A percentile compares a stretch with the other conserved stretches of the same genome.
Evolutionary conservation across 2,113 vertebrate genomes (phyloP).

Genomic region (Rhinogobius similis): DNA sequence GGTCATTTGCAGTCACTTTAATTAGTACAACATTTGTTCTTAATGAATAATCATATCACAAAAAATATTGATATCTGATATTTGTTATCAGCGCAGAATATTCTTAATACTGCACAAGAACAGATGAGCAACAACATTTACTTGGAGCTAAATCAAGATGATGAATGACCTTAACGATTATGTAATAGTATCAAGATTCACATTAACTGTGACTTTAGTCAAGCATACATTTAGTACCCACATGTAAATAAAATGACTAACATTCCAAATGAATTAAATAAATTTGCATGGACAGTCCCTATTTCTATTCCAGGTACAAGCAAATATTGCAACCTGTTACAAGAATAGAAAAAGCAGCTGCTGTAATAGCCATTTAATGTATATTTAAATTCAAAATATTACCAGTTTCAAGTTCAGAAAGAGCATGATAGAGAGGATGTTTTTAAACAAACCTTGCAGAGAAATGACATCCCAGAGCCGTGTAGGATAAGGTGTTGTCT

Average conservation of each 20-base stretch:
- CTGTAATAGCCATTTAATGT: background rate
- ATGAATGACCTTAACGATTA: background rate
- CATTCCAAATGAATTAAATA: slow-evolving; percentile 21
- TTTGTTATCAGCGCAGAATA: background rate
- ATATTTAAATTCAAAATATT: background rate
- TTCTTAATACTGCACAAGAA: background rate
- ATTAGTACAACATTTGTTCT: background rate
- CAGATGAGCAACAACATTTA: background rate
- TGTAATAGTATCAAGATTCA: background rate
- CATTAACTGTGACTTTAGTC: background rate
- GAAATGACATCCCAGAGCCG: slow-evolving; percentile 34
- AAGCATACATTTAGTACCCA: background rate
- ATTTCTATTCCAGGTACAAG: slow-evolving; percentile 1
- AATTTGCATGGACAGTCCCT: background rate
- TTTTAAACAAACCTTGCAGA: slow-evolving; percentile 50
- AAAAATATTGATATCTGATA: background rate
- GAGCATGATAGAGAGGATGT: background rate
- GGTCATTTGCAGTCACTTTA: background rate
- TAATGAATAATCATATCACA: background rate
- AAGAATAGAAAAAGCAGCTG: background rate
- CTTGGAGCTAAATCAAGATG: background rate
- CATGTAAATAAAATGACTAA: slow-evolving; percentile 20
- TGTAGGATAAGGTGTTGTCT: slow-evolving; percentile 27
- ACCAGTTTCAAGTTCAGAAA: background rate
- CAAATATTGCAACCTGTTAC: background rate